phyloP scores from a whole-genome alignment of 2,113 vertebrate species.

The Chlamydotis undulata region DNA sequence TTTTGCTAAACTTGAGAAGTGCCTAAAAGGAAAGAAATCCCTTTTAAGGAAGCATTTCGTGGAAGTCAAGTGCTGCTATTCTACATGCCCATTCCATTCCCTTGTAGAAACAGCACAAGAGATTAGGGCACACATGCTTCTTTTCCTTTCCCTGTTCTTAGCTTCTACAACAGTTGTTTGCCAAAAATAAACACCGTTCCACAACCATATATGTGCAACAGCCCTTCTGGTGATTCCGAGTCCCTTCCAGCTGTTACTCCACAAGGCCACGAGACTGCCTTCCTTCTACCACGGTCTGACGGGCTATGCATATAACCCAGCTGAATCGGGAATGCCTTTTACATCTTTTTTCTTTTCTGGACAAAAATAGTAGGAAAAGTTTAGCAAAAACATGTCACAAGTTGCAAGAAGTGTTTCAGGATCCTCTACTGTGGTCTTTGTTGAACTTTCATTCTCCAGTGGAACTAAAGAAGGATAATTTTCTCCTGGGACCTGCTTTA shows the following conservation, averaged over 20 bases:
- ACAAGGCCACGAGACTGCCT: background rate
- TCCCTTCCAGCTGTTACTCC: background rate
- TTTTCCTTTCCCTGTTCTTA: conserved; percentile 48
- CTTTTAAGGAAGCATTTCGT: conserved; percentile 63
- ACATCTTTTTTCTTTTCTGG: conserved; percentile 93
- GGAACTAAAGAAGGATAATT: conserved; percentile 87
- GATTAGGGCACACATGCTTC: background rate
- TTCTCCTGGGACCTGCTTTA: conserved; percentile 84
- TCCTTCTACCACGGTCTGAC: background rate
- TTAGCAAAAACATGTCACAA: conserved; percentile 83
- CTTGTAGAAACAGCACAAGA: background rate
- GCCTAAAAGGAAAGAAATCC: background rate
- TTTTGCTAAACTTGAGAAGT: background rate
- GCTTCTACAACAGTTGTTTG: conserved; percentile 76
- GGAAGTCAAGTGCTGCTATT: background rate
- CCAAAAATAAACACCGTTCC: conserved; percentile 87
- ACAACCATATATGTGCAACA: conserved; percentile 90
- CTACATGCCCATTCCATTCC: background rate
- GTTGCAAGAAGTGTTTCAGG: conserved; percentile 82
- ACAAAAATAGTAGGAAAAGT: conserved; percentile 85
- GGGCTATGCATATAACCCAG: conserved; percentile 84
- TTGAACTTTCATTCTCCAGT: conserved; percentile 84
- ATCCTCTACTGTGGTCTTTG: conserved; percentile 86
- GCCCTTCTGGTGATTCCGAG: background rate
- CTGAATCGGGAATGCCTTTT: conserved; percentile 90